Evolutionary conservation across 2,888 invertebrate genomes (phyloP), one percentile per base, ranked within the genome.

Genomic region (Camponotus fellah): DNA sequence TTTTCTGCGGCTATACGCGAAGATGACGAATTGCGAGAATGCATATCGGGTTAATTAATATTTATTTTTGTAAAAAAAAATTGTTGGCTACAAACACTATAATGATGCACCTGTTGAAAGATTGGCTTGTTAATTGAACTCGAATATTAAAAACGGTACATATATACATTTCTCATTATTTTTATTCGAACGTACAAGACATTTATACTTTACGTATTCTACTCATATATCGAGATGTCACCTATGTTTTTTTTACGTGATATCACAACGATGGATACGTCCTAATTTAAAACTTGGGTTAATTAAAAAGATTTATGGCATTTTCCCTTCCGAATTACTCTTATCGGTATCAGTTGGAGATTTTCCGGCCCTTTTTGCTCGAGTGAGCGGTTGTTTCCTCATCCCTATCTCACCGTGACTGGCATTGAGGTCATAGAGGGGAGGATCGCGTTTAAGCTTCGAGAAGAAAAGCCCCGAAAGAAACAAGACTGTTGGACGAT

Each of bases 401-500:
- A 77, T 83, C 85, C 82, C 85, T 86, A 88, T 89, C 26, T 26
- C 88, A 83, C 79, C 83, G 64, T 83, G 84, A 65, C 81, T 75
- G 84, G 83, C 76, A 69, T 62, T 65, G 71, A 76, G 69, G 71
- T 34, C 49, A 65, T 21, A 75, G 80, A 62, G 72, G 75, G 46
- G 46, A 0, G 46, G 14, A 60, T 62, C 40, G 87, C 81, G 83
- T 90, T 91, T 90, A 91, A 92, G 89, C 90, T 87, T 89, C 82
- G 89, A 88, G 84, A 71, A 66, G 86, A 72, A 84, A 82, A 87
- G 87, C 86, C 84, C 83, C 86, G 89, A 90, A 89, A 89, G 91
- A 90, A 90, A 89, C 83, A 74, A 71, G 43, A 71, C 56, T 79
- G 85, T 85, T 79, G 89, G 87, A 87, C 89, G 88, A 88, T 87